Base-by-base conservation (phyloP, 2,888 invertebrate genomes). In the Lissocephala sabroskyi region DNA sequence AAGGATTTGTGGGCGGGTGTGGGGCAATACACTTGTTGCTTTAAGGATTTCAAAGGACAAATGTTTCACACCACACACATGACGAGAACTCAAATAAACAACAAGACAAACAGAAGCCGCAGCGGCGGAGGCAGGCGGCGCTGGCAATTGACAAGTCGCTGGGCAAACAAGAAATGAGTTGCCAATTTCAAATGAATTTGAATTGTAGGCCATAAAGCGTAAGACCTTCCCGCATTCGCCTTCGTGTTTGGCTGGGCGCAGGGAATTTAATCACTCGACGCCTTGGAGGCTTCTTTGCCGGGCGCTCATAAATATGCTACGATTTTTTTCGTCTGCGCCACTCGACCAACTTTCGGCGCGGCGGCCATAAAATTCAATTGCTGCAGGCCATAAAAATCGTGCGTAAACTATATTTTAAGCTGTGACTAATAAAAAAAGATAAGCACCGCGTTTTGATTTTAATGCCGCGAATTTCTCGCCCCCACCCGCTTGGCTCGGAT, bases 351-450 rank as follows among this genome's bases (percentile, higher is more conserved):
- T n/a, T 29, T 11, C 39, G 41, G 10, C 54, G 42, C 23, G 7
- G 7, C 4, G 23, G 7, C 3, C 17, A 75, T 68, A 68, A 70
- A 70, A 70, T 73, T 70, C 70, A 70, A 74, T 73, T 73, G 39
- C 35, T 11, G 74, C 62, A 52, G 48, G 57, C 37, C 62, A 56
- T 65, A 68, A 73, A 73, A 73, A 56, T 52, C 56, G 66, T 62
- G 66, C 70, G 53, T 62, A 58, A 65, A 70, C 59, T 58, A 56
- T 57, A 61, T 70, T 70, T 74, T 60, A 74, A 76, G 77, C 61
- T 59, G 57, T 59, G 57, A 63, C 74, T 73, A 73, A 76, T 74
- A 73, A 73, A 73, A 45, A 28, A 35, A 52, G 65, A 64, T 61
- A 67, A 67, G 57, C 61, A 57, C 42, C 41, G 47, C 55, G 55